Conservation (phyloP, 2,888 invertebrate species). For the Calameuta idolon region DNA sequence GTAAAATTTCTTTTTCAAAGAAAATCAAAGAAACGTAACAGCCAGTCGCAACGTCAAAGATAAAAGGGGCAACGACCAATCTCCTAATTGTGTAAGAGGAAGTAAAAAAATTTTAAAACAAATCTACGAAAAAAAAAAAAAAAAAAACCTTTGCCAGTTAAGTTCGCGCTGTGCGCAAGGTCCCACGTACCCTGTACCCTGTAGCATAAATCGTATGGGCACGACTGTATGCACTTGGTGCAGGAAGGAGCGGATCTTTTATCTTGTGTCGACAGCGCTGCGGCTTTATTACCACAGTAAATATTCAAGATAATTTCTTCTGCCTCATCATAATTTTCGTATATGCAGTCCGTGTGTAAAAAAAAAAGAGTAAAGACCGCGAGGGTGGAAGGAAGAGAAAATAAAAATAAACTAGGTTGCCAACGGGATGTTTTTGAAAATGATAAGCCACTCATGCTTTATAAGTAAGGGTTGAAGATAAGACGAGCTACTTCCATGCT, state of each 20-base stretch:
- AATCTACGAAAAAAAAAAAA: too few relatives aligned
- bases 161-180: background rate
- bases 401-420: background rate
- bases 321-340: constrained; percentile 4
- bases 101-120: too few relatives aligned
- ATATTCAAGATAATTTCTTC: constrained; percentile 19
- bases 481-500: constrained; percentile 5
- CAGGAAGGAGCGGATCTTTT: constrained; percentile 18
- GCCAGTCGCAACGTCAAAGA: too few relatives aligned
- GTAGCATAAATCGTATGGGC: constrained; percentile 14
- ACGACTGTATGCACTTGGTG: constrained; percentile 1
- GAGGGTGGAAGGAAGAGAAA: too few relatives aligned
- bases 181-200: background rate
- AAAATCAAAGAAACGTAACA: too few relatives aligned
- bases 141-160: too few relatives aligned
- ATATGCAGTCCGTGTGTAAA: too few relatives aligned
- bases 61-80: background rate
- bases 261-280: constrained; percentile 17
- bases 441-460: background rate
- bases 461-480: background rate
- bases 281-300: constrained; percentile 21
- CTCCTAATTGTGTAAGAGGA: background rate
- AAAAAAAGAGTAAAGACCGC: too few relatives aligned
- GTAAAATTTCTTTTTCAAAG: too few relatives aligned
- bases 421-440: background rate